phyloP scores from a whole-genome alignment of 2,113 vertebrate species.

The Cercopithecus mona region DNA sequence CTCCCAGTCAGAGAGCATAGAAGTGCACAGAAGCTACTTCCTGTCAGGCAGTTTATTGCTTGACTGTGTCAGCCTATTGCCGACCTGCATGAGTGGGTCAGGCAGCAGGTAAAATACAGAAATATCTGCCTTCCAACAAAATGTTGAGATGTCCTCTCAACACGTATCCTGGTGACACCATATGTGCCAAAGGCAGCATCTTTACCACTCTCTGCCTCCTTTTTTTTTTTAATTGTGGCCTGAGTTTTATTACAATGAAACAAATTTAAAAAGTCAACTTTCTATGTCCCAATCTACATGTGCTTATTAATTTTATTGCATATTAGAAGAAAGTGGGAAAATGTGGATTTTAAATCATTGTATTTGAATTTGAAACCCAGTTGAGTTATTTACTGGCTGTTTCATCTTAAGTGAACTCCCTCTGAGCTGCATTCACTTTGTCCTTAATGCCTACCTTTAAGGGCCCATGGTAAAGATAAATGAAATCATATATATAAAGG shows the following conservation, averaged over 20 bases:
- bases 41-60: background rate
- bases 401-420: constrained; percentile 21
- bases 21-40: background rate
- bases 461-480: background rate
- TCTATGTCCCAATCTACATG: background rate
- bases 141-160: constrained; percentile 59
- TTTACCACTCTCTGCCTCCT: background rate
- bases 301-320: background rate
- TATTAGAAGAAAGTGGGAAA: background rate
- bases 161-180: constrained; percentile 48
- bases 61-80: background rate
- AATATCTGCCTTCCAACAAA: constrained; percentile 55
- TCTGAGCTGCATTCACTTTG: background rate
- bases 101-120: constrained; percentile 62
- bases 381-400: background rate
- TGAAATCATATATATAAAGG: background rate
- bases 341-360: background rate
- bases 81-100: background rate
- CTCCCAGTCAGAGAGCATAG: background rate
- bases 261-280: background rate
- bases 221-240: background rate
- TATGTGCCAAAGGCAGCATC: constrained; percentile 57
- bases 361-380: background rate
- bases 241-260: background rate
- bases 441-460: background rate